These are phyloP conservation scores for Sinocyclocheilus anophthalmus DNA, from an alignment of 2,113 vertebrate species.

Conservation along the genomic window DNA sequence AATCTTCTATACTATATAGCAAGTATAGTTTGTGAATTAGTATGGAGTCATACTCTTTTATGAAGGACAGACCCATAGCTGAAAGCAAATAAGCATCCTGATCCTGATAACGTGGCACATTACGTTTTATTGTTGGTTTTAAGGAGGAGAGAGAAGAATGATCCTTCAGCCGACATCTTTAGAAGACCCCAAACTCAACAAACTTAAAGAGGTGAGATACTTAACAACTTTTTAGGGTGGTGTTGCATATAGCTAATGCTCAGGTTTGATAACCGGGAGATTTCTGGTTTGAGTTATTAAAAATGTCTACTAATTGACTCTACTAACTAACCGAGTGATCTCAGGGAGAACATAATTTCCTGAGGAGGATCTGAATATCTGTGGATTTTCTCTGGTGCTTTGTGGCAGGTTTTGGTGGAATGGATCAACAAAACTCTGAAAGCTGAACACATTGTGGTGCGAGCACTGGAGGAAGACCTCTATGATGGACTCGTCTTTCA, in stretches of 20 bases:
- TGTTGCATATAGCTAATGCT: background rate
- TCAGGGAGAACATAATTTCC: background rate
- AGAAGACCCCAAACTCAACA: slow-evolving; percentile 77
- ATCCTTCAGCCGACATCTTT: slow-evolving; percentile 77
- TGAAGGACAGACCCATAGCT: background rate
- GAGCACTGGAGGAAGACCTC: slow-evolving; percentile 88
- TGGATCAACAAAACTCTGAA: slow-evolving; percentile 89
- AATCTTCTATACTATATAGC: background rate
- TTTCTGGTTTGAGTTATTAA: background rate
- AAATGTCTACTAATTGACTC: background rate
- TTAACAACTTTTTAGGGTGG: background rate
- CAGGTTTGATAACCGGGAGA: background rate
- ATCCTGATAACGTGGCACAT: background rate
- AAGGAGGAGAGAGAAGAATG: slow-evolving; percentile 80
- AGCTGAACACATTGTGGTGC: slow-evolving; percentile 87
- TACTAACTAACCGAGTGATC: background rate
- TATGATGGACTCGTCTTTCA: slow-evolving; percentile 92
- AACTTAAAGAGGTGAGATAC: slow-evolving; percentile 80
- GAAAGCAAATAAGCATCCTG: background rate
- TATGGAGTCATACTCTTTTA: background rate
- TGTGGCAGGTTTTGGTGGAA: slow-evolving; percentile 76
- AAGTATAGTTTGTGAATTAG: background rate
- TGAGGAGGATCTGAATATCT: slow-evolving; percentile 1
- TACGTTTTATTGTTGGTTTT: slow-evolving; percentile 5
- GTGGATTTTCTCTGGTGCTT: slow-evolving; percentile 39